phyloP scores from a whole-genome alignment of 2,888 invertebrate species.

The Dione juno region DNA sequence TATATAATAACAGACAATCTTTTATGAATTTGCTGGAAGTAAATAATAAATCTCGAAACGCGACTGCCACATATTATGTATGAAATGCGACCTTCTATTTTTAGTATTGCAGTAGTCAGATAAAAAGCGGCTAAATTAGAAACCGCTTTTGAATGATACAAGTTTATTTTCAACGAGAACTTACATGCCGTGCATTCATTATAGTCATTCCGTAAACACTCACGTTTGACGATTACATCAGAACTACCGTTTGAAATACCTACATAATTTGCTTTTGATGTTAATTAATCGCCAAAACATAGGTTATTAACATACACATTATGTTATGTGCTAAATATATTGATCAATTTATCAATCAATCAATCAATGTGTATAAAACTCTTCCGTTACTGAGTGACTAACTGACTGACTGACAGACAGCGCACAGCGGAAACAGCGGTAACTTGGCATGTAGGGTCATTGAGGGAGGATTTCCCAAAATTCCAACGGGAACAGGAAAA shows the following conservation, averaged over 20 bases:
- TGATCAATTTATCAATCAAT: no score
- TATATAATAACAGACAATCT: neutral
- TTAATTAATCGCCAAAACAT: neutral
- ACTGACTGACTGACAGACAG: no score
- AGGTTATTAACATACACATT: neutral
- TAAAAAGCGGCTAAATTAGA: constrained; percentile 39
- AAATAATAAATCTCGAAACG: constrained; percentile 9
- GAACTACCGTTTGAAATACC: constrained; percentile 5
- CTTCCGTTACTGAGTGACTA: no score
- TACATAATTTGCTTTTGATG: neutral
- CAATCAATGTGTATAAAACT: no score
- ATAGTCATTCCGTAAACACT: neutral
- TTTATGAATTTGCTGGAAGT: neutral
- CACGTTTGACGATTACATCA: constrained; percentile 13
- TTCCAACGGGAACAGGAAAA: no score
- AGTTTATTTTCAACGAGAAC: constrained; percentile 23
- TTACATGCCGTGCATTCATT: constrained; percentile 16
- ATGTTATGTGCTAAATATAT: neutral
- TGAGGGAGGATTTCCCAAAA: no score
- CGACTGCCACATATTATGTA: constrained; percentile 5
- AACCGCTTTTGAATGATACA: constrained; percentile 29
- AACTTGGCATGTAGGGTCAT: no score
- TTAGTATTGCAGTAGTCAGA: constrained; percentile 33
- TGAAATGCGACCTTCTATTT: constrained; percentile 37
- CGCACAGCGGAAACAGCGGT: no score